phyloP scores from a whole-genome alignment of 2,797 vertebrate genomes.

The Paedocypris micromegethes region DNA sequence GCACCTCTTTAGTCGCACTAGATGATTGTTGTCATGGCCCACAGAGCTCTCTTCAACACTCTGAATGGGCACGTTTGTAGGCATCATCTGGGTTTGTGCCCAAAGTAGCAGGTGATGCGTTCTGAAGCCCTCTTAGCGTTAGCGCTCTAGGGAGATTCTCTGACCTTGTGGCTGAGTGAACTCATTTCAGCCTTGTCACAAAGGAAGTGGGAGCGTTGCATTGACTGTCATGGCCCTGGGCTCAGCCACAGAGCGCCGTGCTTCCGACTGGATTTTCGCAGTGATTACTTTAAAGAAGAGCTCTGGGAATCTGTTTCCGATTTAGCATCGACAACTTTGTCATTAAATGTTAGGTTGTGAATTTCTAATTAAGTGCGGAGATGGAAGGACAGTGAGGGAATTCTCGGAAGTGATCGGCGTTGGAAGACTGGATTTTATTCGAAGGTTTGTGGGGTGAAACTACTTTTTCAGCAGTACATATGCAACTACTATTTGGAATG shows the following conservation, averaged over 20 bases:
- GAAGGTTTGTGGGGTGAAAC: no score
- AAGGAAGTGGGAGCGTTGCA: slow-evolving; percentile 40
- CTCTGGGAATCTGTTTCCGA: slow-evolving; percentile 39
- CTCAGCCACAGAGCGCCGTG: slow-evolving; percentile 18
- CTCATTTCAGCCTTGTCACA: slow-evolving; percentile 46
- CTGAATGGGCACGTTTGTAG: slow-evolving; percentile 48
- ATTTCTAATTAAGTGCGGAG: slow-evolving; percentile 37
- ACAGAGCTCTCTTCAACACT: slow-evolving; percentile 40
- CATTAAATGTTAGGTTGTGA: slow-evolving; percentile 38
- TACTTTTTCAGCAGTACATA: no score
- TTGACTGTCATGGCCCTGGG: slow-evolving; percentile 39
- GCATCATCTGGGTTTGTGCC: slow-evolving; percentile 47
- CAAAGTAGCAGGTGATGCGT: slow-evolving; percentile 54
- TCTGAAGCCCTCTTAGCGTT: slow-evolving; percentile 34
- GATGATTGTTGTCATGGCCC: slow-evolving; percentile 11
- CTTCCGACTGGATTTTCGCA: slow-evolving; percentile 39
- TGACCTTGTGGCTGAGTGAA: slow-evolving; percentile 48
- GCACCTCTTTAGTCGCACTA: slow-evolving; percentile 32
- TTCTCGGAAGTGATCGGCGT: background rate
- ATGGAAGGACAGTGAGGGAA: background rate
- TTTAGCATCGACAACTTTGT: slow-evolving; percentile 47
- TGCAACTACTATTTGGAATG: no score
- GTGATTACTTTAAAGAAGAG: slow-evolving; percentile 45
- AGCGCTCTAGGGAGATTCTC: slow-evolving; percentile 33
- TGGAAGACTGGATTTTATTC: no score